phyloP scores from a whole-genome alignment of 2,797 vertebrate genomes.

The Sebastolobus altivelis region DNA sequence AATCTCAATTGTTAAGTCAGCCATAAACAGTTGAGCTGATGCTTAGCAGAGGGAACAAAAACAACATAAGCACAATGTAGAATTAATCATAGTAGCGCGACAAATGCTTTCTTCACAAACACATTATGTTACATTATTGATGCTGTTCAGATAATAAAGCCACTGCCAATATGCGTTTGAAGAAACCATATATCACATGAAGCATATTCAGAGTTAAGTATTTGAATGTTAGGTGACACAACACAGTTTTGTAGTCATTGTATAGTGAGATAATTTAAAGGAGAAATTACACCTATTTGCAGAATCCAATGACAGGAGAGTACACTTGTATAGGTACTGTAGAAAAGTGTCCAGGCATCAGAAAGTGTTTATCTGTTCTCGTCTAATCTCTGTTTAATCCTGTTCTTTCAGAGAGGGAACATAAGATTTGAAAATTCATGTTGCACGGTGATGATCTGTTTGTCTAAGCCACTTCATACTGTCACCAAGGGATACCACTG shows the following conservation, averaged over 20 bases:
- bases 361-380: constrained; percentile 1
- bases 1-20: constrained; percentile 41
- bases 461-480: background rate
- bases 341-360: background rate
- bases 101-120: constrained; percentile 34
- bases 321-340: background rate
- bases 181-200: background rate
- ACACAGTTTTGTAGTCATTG: background rate
- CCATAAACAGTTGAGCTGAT: constrained; percentile 41
- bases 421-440: background rate
- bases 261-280: background rate
- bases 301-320: background rate
- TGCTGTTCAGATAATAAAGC: background rate
- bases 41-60: constrained; percentile 39
- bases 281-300: background rate
- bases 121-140: constrained; percentile 18
- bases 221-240: background rate
- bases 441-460: background rate
- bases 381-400: background rate
- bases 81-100: constrained; percentile 44
- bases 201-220: background rate
- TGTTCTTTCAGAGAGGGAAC: background rate
- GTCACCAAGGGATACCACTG: background rate
- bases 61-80: constrained; percentile 35
- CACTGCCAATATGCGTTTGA: background rate